Percentiles rank a stretch among this genome's conserved stretches.
Conservation (phyloP, 2,888 invertebrate genomes). For the Rapana venosa region DNA sequence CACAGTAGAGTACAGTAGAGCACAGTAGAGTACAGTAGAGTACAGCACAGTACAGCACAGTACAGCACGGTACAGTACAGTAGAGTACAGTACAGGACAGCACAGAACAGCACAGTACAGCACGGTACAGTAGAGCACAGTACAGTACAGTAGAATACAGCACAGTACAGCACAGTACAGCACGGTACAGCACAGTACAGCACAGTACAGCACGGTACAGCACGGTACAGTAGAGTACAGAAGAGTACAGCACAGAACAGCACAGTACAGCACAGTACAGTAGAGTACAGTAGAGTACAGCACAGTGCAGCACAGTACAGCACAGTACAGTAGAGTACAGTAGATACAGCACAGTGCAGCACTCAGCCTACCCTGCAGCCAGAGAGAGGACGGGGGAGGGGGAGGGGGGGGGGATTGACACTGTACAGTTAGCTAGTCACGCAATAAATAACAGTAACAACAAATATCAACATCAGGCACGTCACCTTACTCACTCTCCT, state of each 20-base stretch:
- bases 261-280: neutral
- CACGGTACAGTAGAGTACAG: neutral
- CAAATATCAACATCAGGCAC: conserved; percentile 18
- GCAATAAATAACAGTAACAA: neutral
- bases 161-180: neutral
- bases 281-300: too few relatives aligned
- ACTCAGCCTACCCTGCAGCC: too few relatives aligned
- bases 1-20: too few relatives aligned
- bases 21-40: neutral
- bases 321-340: too few relatives aligned
- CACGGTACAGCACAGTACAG: neutral
- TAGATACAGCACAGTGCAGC: too few relatives aligned
- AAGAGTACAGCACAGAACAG: neutral
- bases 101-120: conserved; percentile 6
- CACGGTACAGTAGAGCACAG: too few relatives aligned
- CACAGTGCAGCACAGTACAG: too few relatives aligned
- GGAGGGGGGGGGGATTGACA: too few relatives aligned
- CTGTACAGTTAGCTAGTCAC: neutral
- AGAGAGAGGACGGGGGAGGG: too few relatives aligned
- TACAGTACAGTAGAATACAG: too few relatives aligned
- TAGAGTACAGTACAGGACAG: neutral
- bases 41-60: neutral
- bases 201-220: neutral
- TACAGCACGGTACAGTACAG: neutral
- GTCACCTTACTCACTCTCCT: neutral